Evolutionary conservation across 2,797 vertebrate species (phyloP), one percentile per base, ranked within the genome.

Genomic region (Lagorchestes hirsutus): DNA sequence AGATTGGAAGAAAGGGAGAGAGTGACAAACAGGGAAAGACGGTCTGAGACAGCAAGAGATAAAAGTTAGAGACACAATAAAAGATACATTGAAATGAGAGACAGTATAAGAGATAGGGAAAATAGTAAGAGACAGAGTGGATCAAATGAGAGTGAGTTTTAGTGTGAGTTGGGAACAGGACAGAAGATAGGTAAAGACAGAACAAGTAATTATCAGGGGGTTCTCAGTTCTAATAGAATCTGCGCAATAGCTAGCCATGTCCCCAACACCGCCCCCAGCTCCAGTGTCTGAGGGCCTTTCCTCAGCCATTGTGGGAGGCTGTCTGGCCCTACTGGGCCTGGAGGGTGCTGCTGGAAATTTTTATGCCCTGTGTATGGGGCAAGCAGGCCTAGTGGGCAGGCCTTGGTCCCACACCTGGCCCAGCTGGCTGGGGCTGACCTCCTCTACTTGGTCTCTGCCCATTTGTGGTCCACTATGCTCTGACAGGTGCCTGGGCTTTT

Each of bases 381-480:
- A 99, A 95, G 98, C 95, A 1, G 96, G 99, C 28, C 98, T 99
- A 50, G 98, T 99, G 98, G 99, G 62, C 98, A 99, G 91, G 99
- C 99, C n/a, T 99, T 99, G 94, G 98, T 99, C 93, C 98, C 99
- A 91, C 99, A 99, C 98, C 99, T 99, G 93, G 97, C 99, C 97
- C 99, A 99, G 96, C 98, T 99, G 13, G 99, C 99, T 46, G 97
- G 99, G 57, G 99, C 99, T 0, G 99, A 99, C 95, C 98, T 99
- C 74, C 98, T 99, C 54, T 99, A 99, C 98, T 99, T 99, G 28
- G 99, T 99, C 96, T 99, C 99, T 0, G 98, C 29, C 99, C 99
- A 59, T 99, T 99, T 98, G 99, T 99, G 0, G 99, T 99, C 55
- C 99, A 99, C 11, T 99, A 99, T 97, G 99, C 99, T 95, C 98